Percentiles rank a stretch among this genome's conserved stretches.
phyloP scores from a whole-genome alignment of 2,797 vertebrate genomes.

The Onychomys leucogaster region DNA sequence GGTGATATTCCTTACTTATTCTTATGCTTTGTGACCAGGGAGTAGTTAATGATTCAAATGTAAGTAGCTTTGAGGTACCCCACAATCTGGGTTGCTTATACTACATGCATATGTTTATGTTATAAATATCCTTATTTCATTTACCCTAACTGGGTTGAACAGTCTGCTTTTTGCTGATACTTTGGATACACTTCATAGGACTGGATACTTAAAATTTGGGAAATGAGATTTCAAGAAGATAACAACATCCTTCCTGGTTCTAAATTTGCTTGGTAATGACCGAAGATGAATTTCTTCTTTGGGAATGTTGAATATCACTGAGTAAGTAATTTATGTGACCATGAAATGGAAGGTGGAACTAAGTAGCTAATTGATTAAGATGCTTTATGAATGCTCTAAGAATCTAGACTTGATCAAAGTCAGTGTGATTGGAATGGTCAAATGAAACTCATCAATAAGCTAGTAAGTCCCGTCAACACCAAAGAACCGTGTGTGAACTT shows the following conservation, averaged over 20 bases:
- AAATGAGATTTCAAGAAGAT: not conserved
- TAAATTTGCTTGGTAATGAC: constrained; percentile 25
- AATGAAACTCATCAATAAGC: constrained; percentile 17
- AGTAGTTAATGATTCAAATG: not conserved
- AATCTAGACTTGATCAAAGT: constrained; percentile 6
- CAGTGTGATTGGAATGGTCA: not conserved
- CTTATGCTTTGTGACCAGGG: not conserved
- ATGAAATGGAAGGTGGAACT: constrained; percentile 10
- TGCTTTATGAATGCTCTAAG: not conserved
- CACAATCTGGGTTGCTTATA: not conserved
- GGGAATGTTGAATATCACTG: not conserved
- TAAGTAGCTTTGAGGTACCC: not conserved
- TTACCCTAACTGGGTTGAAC: constrained; percentile 12
- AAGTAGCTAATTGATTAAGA: not conserved
- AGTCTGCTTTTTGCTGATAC: constrained; percentile 6
- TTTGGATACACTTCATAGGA: not conserved
- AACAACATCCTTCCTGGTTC: not conserved
- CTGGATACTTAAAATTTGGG: not conserved
- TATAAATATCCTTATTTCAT: constrained; percentile 44
- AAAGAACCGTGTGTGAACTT: constrained; percentile 15
- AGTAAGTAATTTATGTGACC: not conserved
- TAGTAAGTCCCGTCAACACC: not conserved
- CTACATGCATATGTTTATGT: not conserved
- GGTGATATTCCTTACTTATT: not conserved
- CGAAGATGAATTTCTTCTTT: constrained; percentile 26